These are phyloP conservation scores for Eupithecia exiguata DNA, from an alignment of 2,888 invertebrate species.

Conservation along the genomic window DNA sequence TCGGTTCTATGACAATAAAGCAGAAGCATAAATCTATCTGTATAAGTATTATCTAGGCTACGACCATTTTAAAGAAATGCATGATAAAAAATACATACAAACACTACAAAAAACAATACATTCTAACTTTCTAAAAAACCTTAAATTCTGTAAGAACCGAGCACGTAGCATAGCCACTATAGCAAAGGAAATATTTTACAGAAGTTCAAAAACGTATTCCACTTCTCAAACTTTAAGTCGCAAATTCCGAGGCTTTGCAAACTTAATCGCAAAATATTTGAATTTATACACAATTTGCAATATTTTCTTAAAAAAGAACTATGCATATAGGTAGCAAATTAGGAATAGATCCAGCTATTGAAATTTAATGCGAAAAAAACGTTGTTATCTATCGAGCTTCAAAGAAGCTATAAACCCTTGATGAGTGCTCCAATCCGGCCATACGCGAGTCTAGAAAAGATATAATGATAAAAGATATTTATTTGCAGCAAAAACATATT, in stretches of 20 bases:
- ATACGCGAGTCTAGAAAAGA: no score
- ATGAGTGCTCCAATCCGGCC: no score
- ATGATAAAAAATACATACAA: neutral
- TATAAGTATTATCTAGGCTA: no score
- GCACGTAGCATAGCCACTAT: neutral
- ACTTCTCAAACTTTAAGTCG: conserved; percentile 42
- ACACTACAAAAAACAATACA: neutral
- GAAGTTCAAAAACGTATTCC: conserved; percentile 21
- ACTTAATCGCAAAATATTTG: conserved; percentile 4
- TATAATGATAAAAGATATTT: no score
- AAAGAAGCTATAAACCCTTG: neutral
- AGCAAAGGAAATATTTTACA: neutral
- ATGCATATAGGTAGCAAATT: neutral
- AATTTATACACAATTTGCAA: neutral
- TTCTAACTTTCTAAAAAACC: neutral
- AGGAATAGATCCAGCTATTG: neutral
- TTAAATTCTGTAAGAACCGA: neutral
- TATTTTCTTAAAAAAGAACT: neutral
- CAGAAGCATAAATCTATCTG: no score
- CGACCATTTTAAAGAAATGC: no score
- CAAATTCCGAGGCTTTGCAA: conserved; percentile 10
- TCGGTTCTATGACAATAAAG: no score
- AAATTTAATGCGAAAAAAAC: neutral
- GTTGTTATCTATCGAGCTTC: neutral
- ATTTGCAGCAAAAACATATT: no score